These are phyloP conservation scores for Trilocha varians DNA, from an alignment of 2,888 invertebrate species.

Conservation along the genomic window DNA sequence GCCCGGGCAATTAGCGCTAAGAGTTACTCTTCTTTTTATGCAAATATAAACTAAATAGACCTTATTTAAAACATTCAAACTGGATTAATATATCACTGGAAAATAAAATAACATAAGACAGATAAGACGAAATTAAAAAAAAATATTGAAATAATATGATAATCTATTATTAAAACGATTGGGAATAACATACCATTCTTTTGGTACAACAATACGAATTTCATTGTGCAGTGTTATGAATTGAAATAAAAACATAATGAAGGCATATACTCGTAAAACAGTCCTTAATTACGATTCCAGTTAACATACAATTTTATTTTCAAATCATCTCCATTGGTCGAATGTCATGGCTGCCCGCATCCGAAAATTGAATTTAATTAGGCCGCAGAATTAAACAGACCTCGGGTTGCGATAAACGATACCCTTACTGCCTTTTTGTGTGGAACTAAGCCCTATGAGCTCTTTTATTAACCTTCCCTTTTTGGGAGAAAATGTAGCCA, in stretches of 20 bases:
- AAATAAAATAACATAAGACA: too few relatives aligned
- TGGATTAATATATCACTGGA: too few relatives aligned
- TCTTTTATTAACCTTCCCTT: slow-evolving; percentile 1
- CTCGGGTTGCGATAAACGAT: slow-evolving; percentile 21
- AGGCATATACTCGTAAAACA: not conserved
- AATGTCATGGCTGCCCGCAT: slow-evolving; percentile 41
- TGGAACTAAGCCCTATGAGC: not conserved
- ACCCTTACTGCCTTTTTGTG: slow-evolving; percentile 12
- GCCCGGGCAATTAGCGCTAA: not conserved
- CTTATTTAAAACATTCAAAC: too few relatives aligned
- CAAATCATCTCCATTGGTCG: slow-evolving; percentile 3
- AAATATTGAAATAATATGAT: too few relatives aligned
- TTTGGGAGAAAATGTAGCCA: not conserved
- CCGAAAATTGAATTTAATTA: slow-evolving; percentile 58
- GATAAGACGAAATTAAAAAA: too few relatives aligned
- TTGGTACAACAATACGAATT: too few relatives aligned
- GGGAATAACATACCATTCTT: too few relatives aligned
- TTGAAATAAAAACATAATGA: too few relatives aligned
- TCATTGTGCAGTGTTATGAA: too few relatives aligned
- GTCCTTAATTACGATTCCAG: not conserved
- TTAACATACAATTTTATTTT: slow-evolving; percentile 2
- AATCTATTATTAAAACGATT: too few relatives aligned
- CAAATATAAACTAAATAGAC: not conserved
- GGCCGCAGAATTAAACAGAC: slow-evolving; percentile 31
- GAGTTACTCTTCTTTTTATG: not conserved